Evolutionary conservation across 2,113 vertebrate genomes (phyloP).

Genomic region (Zosterops lateralis): DNA sequence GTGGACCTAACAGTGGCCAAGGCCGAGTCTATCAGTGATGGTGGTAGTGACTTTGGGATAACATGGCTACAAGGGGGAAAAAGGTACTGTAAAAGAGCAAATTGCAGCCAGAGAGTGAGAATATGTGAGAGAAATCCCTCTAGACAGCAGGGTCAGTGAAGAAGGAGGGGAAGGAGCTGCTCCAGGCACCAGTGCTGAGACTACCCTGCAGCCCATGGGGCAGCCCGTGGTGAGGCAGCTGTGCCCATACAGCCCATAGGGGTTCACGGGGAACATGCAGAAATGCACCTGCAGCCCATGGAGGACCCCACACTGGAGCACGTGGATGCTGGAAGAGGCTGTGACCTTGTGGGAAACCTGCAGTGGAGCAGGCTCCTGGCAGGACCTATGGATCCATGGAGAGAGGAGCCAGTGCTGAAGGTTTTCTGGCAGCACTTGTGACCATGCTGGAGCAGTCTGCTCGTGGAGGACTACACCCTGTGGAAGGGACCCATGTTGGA

Average conservation of each 20-base stretch:
- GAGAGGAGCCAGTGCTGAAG: background rate
- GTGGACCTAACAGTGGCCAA: accelerated
- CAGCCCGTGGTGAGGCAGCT: background rate
- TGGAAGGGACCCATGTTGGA: background rate
- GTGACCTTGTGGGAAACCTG: background rate
- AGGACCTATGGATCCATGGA: background rate
- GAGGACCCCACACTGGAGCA: background rate
- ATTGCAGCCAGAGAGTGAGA: background rate
- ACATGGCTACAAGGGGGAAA: background rate
- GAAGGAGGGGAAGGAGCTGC: background rate
- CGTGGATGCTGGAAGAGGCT: background rate
- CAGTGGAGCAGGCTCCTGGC: background rate
- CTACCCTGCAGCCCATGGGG: accelerated
- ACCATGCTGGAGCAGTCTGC: background rate
- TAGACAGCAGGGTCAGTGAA: background rate
- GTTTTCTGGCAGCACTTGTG: background rate
- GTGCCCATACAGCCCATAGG: background rate
- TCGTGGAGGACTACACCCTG: background rate
- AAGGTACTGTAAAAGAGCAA: background rate
- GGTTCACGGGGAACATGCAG: background rate
- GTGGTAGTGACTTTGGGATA: background rate
- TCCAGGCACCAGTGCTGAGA: background rate
- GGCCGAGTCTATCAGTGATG: accelerated
- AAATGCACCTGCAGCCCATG: background rate
- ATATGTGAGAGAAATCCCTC: background rate